Base-by-base conservation (phyloP, 2,113 vertebrate genomes). In the Hippocampus guttulatus region DNA sequence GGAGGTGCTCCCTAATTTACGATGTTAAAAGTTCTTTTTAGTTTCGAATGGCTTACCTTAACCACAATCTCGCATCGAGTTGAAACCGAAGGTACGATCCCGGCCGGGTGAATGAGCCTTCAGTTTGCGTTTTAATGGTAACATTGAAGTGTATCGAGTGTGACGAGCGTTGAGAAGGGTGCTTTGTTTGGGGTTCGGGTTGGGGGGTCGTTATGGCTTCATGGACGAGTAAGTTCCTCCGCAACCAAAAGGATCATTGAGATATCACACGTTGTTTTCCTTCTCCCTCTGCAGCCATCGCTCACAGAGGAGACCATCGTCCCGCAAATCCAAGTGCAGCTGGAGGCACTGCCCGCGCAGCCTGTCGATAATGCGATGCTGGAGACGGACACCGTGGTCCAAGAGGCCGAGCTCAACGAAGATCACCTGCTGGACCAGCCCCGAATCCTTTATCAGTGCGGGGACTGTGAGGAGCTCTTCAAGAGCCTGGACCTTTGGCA, bases 391-490 rank as follows among this genome's bases (percentile, higher is more conserved):
- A 62, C 64, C 1, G 70, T 18, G n/a, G 18, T 21, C 20, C 66
- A 77, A 64, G 1, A 33, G 79, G 1, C 55, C 18, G 25, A 40
- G 30, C 67, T 65, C 1, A 74, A 58, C 51, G 76, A 80, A 68
- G 86, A 84, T 30, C 74, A 85, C 55, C 3, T 62, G 7, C 45
- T 78, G 5, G 90, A 92, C 61, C 87, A 87, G 64, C 89, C 90
- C 9, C 82, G 89, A 25, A 92, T 93, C 64, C 90, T 91, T 43
- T 97, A 95, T 6, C 94, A 96, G 81, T 96, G 95, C 73, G 92
- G 93, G 2, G 95, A 96, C 67, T 96, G 95, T 66, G 93, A 94
- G 66, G 90, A 93, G 2, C 90, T 96, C 2, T 96, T 97, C 1
- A 85, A 91, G 49, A 93, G 86, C 21, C 94, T 95, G 40, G 90